These are phyloP conservation scores for Trematomus bernacchii DNA, from an alignment of 2,797 vertebrate genomes.

Conservation along the genomic window DNA sequence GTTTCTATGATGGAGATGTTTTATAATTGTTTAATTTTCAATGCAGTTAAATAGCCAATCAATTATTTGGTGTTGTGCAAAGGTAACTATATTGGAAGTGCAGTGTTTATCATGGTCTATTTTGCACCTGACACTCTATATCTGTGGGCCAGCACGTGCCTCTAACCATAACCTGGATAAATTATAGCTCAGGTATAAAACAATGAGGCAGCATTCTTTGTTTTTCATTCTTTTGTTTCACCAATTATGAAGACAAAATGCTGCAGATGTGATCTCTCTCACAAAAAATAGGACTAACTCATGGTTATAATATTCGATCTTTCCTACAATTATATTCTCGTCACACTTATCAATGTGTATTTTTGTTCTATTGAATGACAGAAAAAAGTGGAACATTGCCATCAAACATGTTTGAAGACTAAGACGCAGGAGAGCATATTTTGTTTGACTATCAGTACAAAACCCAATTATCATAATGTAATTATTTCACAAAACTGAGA, in stretches of 20 bases:
- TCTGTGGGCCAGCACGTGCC: constrained; percentile 16
- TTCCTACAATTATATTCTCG: background rate
- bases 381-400: background rate
- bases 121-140: background rate
- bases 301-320: background rate
- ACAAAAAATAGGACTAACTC: background rate
- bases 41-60: background rate
- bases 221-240: constrained; percentile 35
- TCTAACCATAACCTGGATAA: constrained; percentile 27
- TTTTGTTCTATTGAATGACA: background rate
- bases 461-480: background rate
- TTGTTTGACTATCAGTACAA: background rate
- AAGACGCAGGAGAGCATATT: background rate
- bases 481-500: background rate
- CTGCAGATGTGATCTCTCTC: constrained; percentile 3
- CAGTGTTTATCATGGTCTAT: constrained; percentile 4
- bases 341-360: background rate
- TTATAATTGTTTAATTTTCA: background rate
- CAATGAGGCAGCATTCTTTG: constrained; percentile 39
- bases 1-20: background rate
- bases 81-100: constrained; percentile 4
- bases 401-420: background rate
- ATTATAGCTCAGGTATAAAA: constrained; percentile 7
- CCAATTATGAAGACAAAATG: constrained; percentile 23
- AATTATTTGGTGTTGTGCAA: background rate